Conservation (phyloP, 2,888 invertebrate genomes). For the Ditula angustiorana region DNA sequence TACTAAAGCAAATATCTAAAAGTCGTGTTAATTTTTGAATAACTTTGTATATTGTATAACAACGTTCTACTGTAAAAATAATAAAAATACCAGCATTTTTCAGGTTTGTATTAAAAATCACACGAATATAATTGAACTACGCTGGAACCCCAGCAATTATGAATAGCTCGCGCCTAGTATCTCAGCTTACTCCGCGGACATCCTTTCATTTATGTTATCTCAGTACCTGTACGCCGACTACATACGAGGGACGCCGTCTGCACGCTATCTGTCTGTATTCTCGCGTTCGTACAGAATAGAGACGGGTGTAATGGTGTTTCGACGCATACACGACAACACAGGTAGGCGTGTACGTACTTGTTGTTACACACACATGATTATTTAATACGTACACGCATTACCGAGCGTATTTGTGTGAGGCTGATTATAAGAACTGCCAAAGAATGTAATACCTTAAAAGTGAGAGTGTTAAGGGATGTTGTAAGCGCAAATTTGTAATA, state of each 20-base stretch:
- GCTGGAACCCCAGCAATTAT: background rate
- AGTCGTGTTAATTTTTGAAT: no score
- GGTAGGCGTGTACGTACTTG: constrained; percentile 20
- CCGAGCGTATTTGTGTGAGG: background rate
- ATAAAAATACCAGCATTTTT: no score
- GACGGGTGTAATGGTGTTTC: constrained; percentile 28
- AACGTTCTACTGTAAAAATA: no score
- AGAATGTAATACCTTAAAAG: background rate
- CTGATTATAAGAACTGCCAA: background rate
- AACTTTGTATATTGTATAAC: no score
- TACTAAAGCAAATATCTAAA: no score
- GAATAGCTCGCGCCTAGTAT: constrained; percentile 1
- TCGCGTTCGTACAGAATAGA: constrained; percentile 24
- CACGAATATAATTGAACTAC: no score
- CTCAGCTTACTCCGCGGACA: constrained; percentile 41
- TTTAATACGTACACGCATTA: background rate
- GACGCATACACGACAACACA: constrained; percentile 20
- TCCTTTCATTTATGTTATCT: constrained; percentile 57
- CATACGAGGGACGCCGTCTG: constrained; percentile 71
- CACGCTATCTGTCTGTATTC: constrained; percentile 29
- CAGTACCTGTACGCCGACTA: constrained; percentile 65
- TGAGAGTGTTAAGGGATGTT: background rate
- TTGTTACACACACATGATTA: constrained; percentile 21
- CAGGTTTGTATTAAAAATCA: no score
- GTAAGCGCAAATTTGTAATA: background rate